Percentiles rank a stretch among this genome's conserved stretches.
These are phyloP conservation scores for Centropristis striata DNA, from an alignment of 2,113 vertebrate species.

Conservation along the genomic window DNA sequence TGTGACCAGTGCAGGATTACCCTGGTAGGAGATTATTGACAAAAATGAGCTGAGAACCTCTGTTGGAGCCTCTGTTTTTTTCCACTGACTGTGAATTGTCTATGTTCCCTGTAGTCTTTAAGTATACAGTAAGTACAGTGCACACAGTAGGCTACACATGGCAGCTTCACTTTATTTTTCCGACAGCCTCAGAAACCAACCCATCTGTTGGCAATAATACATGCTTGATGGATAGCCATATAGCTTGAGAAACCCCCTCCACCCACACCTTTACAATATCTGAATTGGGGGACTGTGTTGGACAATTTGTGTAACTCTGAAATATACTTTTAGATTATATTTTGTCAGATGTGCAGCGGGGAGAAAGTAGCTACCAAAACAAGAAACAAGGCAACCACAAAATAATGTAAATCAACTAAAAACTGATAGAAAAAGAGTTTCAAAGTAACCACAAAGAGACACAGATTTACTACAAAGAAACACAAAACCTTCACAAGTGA, in stretches of 20 bases:
- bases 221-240: background rate
- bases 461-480: background rate
- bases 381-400: background rate
- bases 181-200: background rate
- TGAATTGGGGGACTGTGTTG: too few relatives aligned
- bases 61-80: too few relatives aligned
- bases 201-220: background rate
- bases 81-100: background rate
- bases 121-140: too few relatives aligned
- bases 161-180: background rate
- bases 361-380: background rate
- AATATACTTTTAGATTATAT: too few relatives aligned
- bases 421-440: background rate
- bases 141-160: background rate
- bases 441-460: background rate
- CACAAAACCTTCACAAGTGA: background rate
- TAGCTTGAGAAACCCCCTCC: background rate
- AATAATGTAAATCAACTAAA: background rate
- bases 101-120: background rate
- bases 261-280: too few relatives aligned
- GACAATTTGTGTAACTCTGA: too few relatives aligned
- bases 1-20: too few relatives aligned
- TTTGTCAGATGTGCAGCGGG: too few relatives aligned
- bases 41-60: too few relatives aligned
- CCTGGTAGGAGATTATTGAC: too few relatives aligned